These are phyloP conservation scores for Willisornis vidua DNA, from an alignment of 2,113 vertebrate species.

Conservation along the genomic window DNA sequence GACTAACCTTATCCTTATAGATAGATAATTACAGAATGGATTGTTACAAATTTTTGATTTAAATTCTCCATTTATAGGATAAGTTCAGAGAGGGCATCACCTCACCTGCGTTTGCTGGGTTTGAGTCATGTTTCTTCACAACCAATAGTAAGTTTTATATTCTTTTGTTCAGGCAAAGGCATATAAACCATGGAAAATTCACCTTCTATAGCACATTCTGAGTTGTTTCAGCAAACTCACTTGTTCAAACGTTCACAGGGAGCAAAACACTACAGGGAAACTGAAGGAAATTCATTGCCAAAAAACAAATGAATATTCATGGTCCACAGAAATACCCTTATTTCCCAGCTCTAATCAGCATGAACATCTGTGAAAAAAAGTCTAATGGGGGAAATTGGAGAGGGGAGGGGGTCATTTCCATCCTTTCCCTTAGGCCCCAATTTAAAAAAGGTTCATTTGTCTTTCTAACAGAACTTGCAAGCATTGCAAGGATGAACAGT, in stretches of 20 bases:
- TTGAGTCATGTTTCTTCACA: neutral
- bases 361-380: conserved; percentile 50
- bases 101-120: neutral
- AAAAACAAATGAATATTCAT: conserved; percentile 63
- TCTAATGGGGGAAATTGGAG: conserved; percentile 32
- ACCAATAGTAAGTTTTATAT: neutral
- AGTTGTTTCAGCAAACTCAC: neutral
- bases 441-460: conserved; percentile 27
- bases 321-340: conserved; percentile 37
- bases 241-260: neutral
- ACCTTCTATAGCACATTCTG: neutral
- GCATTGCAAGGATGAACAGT: neutral
- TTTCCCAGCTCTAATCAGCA: conserved; percentile 49
- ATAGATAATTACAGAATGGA: neutral
- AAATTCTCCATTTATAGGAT: neutral
- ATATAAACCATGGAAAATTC: neutral
- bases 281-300: conserved; percentile 13
- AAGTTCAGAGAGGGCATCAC: neutral
- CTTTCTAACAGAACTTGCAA: conserved; percentile 34
- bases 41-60: neutral
- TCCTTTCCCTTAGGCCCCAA: conserved; percentile 1
- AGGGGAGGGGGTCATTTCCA: conserved; percentile 2
- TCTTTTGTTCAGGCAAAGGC: neutral
- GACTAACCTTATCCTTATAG: neutral
- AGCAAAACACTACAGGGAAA: conserved; percentile 23